A percentile compares a stretch with the other conserved stretches of the same genome.
phyloP scores from a whole-genome alignment of 2,888 invertebrate species.

The Catocala nupta region DNA sequence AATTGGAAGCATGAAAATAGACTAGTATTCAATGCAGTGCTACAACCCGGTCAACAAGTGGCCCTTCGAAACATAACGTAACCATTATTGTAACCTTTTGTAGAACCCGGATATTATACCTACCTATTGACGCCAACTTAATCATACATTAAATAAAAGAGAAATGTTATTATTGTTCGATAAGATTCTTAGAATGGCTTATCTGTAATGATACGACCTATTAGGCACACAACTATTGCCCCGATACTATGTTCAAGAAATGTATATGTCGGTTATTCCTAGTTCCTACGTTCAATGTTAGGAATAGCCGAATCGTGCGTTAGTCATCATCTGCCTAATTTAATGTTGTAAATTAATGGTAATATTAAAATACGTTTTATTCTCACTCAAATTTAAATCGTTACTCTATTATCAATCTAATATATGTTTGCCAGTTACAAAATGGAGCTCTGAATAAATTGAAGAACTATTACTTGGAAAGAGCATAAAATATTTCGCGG shows the following conservation, averaged over 20 bases:
- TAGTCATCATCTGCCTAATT: no score
- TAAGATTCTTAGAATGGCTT: constrained; percentile 16
- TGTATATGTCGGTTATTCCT: constrained; percentile 7
- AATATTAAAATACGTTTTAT: no score
- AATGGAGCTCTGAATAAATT: not conserved
- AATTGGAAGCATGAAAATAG: no score
- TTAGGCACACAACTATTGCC: constrained; percentile 7
- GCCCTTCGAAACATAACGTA: no score
- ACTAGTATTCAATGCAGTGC: no score
- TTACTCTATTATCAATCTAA: no score
- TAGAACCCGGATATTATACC: not conserved
- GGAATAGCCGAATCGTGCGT: no score
- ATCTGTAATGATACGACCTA: constrained; percentile 5
- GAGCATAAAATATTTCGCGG: not conserved
- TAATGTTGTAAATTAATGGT: no score
- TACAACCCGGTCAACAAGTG: no score
- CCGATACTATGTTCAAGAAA: constrained; percentile 6
- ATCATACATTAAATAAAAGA: not conserved
- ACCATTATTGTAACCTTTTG: not conserved
- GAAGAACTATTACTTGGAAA: not conserved
- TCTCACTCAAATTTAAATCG: no score
- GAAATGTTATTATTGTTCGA: constrained; percentile 8
- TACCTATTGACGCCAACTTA: not conserved
- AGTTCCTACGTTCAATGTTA: not conserved
- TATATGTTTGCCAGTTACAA: no score